Evolutionary conservation across 2,888 invertebrate species (phyloP), one percentile per base, ranked within the genome.

Genomic region (Drosophila barbarae): DNA sequence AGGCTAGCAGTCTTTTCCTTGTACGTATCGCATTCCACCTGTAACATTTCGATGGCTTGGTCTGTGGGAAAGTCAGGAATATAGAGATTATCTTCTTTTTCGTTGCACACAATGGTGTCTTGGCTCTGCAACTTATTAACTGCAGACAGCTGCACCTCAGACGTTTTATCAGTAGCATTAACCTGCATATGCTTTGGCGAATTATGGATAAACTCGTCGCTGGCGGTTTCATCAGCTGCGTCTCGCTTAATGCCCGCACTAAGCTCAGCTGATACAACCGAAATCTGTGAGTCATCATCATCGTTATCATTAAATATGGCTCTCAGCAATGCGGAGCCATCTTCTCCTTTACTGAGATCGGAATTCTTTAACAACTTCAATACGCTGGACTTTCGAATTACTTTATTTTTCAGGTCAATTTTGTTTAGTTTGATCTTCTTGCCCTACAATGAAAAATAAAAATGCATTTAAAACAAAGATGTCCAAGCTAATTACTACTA

Each of bases 291-390:
- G 10, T 57, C 32, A 18, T 47, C 13, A 34, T 86, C 84, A 72
- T 86, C 87, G 13, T 79, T 81, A 64, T 84, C 87, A 55, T 85
- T 86, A 38, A 86, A 87, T 60, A 90, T 89, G 41, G 90, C 90
- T 57, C 87, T 85, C 52, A 90, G 86, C 34, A 90, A 87, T 60
- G 88, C 88, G 13, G 84, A 67, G 18, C 88, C 88, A 30, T 86
- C 87, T 50, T 86, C 89, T 32, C 87, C 88, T 55, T 87, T 83
- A 42, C 85, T 88, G 46, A 90, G 77, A 77, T 90, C 88, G 8
- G 90, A 90, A 69, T 90, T 88, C 49, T 87, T 81, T 4, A 90
- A 73, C 89, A 85, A 87, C 44, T 89, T 88, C 72, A 87, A 77
- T 23, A 89, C 80, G 44, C 86, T 86, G 2, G 87, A 82, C 54